phyloP scores from a whole-genome alignment of 2,113 vertebrate species.

The Rhodinocichla rosea region DNA sequence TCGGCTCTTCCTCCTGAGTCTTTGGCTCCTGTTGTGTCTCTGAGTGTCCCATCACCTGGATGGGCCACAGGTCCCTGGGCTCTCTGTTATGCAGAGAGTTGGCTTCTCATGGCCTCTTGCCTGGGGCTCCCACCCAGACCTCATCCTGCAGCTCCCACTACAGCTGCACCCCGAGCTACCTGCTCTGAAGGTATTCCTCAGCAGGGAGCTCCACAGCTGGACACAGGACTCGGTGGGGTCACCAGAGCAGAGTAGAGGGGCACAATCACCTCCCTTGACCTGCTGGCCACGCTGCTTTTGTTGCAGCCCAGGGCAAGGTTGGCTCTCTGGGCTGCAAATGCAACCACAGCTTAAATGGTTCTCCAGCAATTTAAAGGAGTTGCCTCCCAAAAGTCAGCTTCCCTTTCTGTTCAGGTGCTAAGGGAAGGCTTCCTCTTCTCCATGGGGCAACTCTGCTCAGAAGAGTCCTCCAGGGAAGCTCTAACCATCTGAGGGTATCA shows the following conservation, averaged over 20 bases:
- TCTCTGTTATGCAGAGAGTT: not conserved
- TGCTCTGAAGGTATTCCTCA: not conserved
- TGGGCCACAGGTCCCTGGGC: too few species aligned
- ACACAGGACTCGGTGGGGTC: not conserved
- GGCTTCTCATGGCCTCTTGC: accelerated
- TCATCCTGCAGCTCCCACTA: not conserved
- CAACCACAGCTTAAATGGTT: not conserved
- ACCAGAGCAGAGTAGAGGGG: not conserved
- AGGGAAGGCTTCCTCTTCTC: not conserved
- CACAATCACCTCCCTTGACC: not conserved
- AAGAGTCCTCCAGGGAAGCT: not conserved
- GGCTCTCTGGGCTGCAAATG: not conserved
- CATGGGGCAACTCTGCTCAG: not conserved
- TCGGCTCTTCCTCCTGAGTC: accelerated
- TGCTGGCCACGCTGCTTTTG: not conserved
- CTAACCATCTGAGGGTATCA: not conserved
- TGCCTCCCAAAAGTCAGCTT: not conserved
- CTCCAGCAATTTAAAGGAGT: not conserved
- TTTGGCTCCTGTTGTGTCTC: not conserved
- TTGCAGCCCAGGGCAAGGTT: not conserved
- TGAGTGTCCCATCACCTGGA: not conserved
- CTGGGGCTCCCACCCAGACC: not conserved
- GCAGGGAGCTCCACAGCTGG: not conserved
- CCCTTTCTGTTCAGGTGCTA: not conserved
- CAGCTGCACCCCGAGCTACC: not conserved